Conservation (phyloP, 1,140 invertebrate genomes). For the Drosophila persimilis region DNA sequence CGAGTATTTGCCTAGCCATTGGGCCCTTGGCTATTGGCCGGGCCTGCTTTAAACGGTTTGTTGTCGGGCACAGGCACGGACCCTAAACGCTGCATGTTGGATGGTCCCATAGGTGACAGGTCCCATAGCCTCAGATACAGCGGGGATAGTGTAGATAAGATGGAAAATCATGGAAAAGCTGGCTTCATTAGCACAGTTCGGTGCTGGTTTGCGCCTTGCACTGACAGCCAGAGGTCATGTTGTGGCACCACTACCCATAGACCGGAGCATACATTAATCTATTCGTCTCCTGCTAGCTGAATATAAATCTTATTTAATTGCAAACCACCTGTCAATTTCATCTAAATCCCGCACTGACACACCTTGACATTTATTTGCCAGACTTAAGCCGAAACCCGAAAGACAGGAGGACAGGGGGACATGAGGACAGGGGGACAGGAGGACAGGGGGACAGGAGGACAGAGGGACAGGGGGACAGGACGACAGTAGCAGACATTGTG, state of each 20-base stretch:
- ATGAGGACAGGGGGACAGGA: background rate
- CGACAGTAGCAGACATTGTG: slow-evolving; percentile 17
- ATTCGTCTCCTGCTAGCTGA: slow-evolving; percentile 18
- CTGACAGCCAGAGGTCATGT: slow-evolving; percentile 53
- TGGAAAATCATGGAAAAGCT: no score
- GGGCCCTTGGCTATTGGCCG: background rate
- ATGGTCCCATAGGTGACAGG: no score
- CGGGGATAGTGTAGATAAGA: no score
- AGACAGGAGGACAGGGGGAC: slow-evolving; percentile 5
- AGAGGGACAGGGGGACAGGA: slow-evolving; percentile 1
- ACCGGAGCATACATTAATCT: slow-evolving; percentile 16
- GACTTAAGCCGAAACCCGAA: slow-evolving; percentile 21
- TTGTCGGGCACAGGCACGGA: no score
- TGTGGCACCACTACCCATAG: slow-evolving; percentile 16
- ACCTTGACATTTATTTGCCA: slow-evolving; percentile 72
- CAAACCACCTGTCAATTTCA: slow-evolving; percentile 77
- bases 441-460: slow-evolving; percentile 3
- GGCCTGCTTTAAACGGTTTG: background rate
- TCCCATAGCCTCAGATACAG: no score
- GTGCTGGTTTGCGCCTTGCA: no score
- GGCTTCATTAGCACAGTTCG: no score
- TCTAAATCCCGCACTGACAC: slow-evolving; percentile 59
- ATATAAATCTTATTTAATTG: slow-evolving; percentile 81
- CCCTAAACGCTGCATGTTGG: no score
- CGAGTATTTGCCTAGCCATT: slow-evolving; percentile 21